A percentile compares a stretch with the other conserved stretches of the same genome.
Conservation (phyloP, 2,888 invertebrate genomes). For the Beris chalybata region DNA sequence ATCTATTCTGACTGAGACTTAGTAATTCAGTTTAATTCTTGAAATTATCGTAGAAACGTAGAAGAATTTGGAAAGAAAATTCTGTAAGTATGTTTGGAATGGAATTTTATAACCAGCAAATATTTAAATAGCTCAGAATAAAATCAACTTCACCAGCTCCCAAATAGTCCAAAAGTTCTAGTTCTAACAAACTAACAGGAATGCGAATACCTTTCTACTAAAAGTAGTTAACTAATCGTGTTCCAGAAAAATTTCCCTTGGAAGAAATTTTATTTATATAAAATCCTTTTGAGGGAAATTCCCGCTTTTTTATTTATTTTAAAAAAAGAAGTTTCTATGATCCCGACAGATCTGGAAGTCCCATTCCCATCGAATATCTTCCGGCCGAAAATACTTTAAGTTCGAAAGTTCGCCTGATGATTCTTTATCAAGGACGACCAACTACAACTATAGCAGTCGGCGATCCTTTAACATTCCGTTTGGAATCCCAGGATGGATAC, state of each 20-base stretch:
- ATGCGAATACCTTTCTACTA: slow-evolving; percentile 22
- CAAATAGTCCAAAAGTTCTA: neutral
- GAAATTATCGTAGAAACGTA: no score
- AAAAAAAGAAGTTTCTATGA: slow-evolving; percentile 57
- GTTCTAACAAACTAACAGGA: slow-evolving; percentile 22
- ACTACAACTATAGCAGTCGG: slow-evolving; percentile 93
- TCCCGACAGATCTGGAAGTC: slow-evolving; percentile 80
- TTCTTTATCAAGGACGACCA: slow-evolving; percentile 86
- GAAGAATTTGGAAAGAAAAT: no score
- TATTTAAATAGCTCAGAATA: no score
- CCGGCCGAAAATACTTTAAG: slow-evolving; percentile 90
- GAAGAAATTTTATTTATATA: slow-evolving; percentile 29
- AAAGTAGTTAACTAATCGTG: slow-evolving; percentile 35
- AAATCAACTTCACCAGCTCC: no score
- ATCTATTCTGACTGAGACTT: no score
- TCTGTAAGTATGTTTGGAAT: no score
- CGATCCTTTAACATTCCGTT: slow-evolving; percentile 84
- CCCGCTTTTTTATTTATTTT: slow-evolving; percentile 1
- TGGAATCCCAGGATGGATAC: slow-evolving; percentile 87
- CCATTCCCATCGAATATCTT: slow-evolving; percentile 88
- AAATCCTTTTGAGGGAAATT: slow-evolving; percentile 20
- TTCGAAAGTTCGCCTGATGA: slow-evolving; percentile 79
- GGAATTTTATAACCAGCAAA: no score
- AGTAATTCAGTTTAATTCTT: no score
- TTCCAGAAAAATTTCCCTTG: slow-evolving; percentile 23